Base-by-base conservation (phyloP, 2,797 vertebrate species). In the Dicrostonyx torquatus region DNA sequence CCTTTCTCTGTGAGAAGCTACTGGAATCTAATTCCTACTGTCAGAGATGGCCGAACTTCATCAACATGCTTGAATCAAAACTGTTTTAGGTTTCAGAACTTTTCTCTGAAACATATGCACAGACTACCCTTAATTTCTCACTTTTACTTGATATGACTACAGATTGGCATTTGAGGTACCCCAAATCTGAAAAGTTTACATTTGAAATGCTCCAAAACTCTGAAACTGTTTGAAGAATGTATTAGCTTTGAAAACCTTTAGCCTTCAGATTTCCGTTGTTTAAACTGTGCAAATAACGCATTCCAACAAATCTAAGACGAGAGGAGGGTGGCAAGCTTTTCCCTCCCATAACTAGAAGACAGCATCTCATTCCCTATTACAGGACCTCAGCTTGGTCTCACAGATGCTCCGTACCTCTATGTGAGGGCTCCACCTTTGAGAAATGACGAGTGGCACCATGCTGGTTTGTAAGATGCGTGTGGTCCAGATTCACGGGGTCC, bases 381-480 rank as follows among this genome's bases (percentile, higher is more conserved):
- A 60, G 2, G 45, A 89, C 6, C 6, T 45, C 55, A 75, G 48
- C n/a, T 31, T 14, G 90, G 53, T 20, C 14, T 55, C 0, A 37
- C 1, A 43, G 29, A 17, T 1, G 37, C 31, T 48, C 55, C 97
- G 93, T 98, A 98, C 98, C 98, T 98, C 98, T 98, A 94, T 98
- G 98, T 96, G 98, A 98, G 53, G 97, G 96, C 43, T 99, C 98
- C 26, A 98, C 79, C 95, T 68, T 98, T 92, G 98, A 94, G 53
- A 88, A 93, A 40, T 98, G 98, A 79, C 97, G 97, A 6, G 97
- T 91, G 12, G 98, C 95, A 94, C 95, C 98, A 68, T 98, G 97
- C 93, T 98, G 98, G 96, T 97, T 97, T 76, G 95, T 89, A 83
- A 97, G 97, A 87, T 97, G 92, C 85, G 93, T 1, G 0, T 85